A percentile compares a stretch with the other conserved stretches of the same genome.
Conservation (phyloP, 2,888 invertebrate genomes). For the Petrophora chlorosata region DNA sequence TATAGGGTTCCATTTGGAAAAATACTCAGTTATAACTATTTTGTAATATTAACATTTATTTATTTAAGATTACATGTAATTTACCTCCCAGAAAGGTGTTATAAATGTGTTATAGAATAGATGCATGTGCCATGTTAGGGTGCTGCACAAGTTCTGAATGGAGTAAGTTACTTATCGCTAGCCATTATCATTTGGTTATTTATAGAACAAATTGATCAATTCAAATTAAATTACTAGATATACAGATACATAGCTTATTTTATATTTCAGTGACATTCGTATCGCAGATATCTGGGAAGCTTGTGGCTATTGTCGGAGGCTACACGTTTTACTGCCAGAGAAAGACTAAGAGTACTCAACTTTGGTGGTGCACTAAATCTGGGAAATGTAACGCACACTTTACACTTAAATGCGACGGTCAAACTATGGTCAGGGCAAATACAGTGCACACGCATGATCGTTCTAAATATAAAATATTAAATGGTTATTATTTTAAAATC, state of each 20-base stretch:
- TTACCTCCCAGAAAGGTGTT: too few relatives aligned
- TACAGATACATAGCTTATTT: not conserved
- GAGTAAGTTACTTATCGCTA: too few relatives aligned
- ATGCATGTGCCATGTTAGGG: too few relatives aligned
- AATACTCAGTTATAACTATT: too few relatives aligned
- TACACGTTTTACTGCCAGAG: constrained; percentile 24
- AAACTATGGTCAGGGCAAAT: not conserved
- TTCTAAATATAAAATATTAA: not conserved
- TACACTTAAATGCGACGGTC: constrained; percentile 10
- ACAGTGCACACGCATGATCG: constrained; percentile 3
- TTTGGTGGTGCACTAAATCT: constrained; percentile 38
- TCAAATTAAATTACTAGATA: not conserved
- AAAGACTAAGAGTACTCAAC: constrained; percentile 11
- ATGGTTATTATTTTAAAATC: not conserved
- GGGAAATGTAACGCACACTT: constrained; percentile 40
- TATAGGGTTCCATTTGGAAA: too few relatives aligned
- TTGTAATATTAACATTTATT: too few relatives aligned
- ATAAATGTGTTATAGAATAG: too few relatives aligned
- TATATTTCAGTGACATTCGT: constrained; percentile 9
- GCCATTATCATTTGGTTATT: too few relatives aligned
- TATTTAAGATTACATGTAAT: too few relatives aligned
- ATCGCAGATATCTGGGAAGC: constrained; percentile 15
- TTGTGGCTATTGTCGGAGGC: constrained; percentile 6
- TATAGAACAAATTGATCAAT: not conserved
- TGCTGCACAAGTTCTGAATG: too few relatives aligned